Conservation (phyloP, 2,113 vertebrate genomes). For the Ciconia boyciana region DNA sequence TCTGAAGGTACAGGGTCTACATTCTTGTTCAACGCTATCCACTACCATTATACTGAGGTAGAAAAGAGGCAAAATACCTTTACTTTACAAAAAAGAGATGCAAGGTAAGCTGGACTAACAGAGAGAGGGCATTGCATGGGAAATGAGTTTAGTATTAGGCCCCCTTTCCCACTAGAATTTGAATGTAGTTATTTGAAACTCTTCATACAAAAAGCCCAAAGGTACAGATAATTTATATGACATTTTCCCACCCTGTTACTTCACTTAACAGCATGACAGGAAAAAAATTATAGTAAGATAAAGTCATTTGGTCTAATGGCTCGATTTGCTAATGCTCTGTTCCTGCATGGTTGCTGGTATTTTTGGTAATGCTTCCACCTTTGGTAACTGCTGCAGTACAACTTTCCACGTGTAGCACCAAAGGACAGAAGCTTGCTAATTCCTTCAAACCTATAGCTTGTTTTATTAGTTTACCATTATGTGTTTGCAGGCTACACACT, state of each 20-base stretch:
- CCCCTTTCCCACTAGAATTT: background rate
- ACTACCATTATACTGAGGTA: accelerated
- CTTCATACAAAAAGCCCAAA: background rate
- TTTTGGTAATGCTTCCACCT: constrained; percentile 17
- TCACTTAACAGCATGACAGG: background rate
- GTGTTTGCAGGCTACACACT: constrained; percentile 2
- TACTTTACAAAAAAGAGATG: background rate
- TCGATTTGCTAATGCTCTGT: background rate
- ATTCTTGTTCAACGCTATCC: background rate
- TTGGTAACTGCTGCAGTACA: constrained; percentile 5
- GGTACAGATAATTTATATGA: background rate
- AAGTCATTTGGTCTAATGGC: constrained; percentile 9
- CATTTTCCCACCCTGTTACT: background rate
- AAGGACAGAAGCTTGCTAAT: background rate
- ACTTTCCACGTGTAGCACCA: background rate
- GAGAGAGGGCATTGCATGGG: background rate
- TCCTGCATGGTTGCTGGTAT: background rate
- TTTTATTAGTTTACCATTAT: background rate
- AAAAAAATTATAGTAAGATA: background rate
- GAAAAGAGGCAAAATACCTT: background rate
- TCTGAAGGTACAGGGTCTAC: background rate
- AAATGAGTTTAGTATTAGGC: background rate
- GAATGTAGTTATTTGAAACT: background rate
- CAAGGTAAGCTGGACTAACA: background rate
- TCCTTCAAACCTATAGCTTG: background rate